phyloP scores from a whole-genome alignment of 2,888 invertebrate species.

The Criorhina ranunculi region DNA sequence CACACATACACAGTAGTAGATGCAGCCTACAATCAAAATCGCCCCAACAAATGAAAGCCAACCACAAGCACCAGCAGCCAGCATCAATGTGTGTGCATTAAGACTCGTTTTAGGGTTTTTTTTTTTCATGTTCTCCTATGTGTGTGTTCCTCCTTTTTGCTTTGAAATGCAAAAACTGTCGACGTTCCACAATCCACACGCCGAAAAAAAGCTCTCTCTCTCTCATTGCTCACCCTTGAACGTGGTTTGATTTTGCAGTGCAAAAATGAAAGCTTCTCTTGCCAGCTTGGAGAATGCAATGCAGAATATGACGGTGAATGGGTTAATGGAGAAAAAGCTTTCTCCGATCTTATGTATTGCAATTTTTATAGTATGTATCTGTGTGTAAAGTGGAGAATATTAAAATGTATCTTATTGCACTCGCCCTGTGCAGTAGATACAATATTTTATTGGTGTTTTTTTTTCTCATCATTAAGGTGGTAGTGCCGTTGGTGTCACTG shows the following conservation, averaged over 20 bases:
- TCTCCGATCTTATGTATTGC: slow-evolving; percentile 55
- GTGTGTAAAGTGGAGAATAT: slow-evolving; percentile 4
- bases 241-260: slow-evolving; percentile 7
- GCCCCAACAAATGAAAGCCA: slow-evolving; percentile 19
- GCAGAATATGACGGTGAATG: slow-evolving; percentile 23
- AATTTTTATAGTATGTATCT: slow-evolving; percentile 10
- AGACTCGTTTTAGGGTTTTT: slow-evolving; percentile 12
- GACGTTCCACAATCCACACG: slow-evolving; percentile 83
- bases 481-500: slow-evolving; percentile 28
- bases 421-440: slow-evolving; percentile 11
- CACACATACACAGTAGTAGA: background rate
- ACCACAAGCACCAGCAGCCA: background rate
- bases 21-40: slow-evolving; percentile 20
- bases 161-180: slow-evolving; percentile 78
- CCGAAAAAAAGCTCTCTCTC: slow-evolving; percentile 19
- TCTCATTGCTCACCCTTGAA: slow-evolving; percentile 17
- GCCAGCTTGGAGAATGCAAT: slow-evolving; percentile 3
- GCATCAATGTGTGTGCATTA: slow-evolving; percentile 8
- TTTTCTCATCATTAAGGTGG: slow-evolving; percentile 3
- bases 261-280: slow-evolving; percentile 60
- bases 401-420: slow-evolving; percentile 20
- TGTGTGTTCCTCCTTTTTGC: slow-evolving; percentile 24
- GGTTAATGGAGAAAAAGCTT: slow-evolving; percentile 20
- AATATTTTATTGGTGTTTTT: background rate
- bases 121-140: background rate